Conservation (phyloP, 2,113 vertebrate species). For the Pomatostomus ruficeps region DNA sequence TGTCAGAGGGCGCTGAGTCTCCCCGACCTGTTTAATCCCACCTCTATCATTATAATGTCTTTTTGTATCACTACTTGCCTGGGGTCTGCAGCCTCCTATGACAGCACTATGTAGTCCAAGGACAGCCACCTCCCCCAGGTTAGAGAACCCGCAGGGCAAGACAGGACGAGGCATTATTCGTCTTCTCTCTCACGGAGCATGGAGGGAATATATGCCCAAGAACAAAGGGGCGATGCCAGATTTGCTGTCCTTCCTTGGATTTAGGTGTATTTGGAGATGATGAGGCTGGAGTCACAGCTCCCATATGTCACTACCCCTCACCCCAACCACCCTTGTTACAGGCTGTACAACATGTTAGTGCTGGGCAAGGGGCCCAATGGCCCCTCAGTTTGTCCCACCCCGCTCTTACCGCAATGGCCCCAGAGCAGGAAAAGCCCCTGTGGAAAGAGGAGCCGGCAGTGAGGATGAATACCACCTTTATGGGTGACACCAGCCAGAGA, state of each 20-base stretch:
- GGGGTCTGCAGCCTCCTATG: background rate
- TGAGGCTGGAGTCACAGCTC: background rate
- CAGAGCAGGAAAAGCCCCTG: background rate
- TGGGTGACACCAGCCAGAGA: background rate
- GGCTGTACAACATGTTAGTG: background rate
- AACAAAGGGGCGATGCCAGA: background rate
- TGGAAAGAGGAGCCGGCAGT: background rate
- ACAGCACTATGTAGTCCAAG: background rate
- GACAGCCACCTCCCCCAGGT: background rate
- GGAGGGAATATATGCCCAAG: background rate
- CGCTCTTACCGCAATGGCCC: background rate
- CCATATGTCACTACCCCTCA: background rate
- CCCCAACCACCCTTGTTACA: background rate
- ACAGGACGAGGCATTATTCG: background rate
- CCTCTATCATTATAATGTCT: background rate
- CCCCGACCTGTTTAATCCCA: fast-evolving
- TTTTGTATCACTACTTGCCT: background rate
- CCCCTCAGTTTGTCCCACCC: background rate
- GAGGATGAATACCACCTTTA: background rate
- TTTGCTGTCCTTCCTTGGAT: background rate
- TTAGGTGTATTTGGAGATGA: background rate
- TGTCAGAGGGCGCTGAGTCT: background rate
- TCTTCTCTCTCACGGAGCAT: fast-evolving
- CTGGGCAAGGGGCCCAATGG: background rate
- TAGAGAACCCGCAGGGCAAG: background rate